Conservation (phyloP, 2,797 vertebrate species). For the Luscinia megarhynchos region DNA sequence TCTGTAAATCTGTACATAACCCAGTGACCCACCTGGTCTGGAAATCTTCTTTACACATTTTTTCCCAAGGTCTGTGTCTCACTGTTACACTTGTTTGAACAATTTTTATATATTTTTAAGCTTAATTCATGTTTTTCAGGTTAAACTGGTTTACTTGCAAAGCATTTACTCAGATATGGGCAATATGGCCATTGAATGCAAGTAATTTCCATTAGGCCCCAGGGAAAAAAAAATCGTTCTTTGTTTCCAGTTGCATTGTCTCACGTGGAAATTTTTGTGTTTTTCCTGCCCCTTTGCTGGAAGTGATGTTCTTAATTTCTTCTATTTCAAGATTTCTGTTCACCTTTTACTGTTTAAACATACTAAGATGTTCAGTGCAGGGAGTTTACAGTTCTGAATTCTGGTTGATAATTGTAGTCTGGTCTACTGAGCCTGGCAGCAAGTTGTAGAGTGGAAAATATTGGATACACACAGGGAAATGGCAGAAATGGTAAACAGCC, state of each 20-base stretch:
- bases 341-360: neutral
- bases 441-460: neutral
- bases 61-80: neutral
- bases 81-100: neutral
- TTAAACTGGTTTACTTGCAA: neutral
- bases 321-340: neutral
- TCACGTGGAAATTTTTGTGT: rapidly evolving
- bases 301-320: neutral
- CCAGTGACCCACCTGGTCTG: neutral
- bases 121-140: neutral
- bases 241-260: neutral
- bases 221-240: neutral
- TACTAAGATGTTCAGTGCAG: neutral
- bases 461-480: neutral
- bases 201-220: neutral
- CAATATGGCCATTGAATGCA: neutral
- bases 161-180: neutral
- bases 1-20: neutral
- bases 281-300: neutral
- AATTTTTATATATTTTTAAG: neutral
- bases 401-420: neutral
- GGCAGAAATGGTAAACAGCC: neutral
- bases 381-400: neutral
- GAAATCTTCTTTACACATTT: neutral
- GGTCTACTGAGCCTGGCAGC: neutral